phyloP scores from a whole-genome alignment of 2,797 vertebrate genomes.

The Cuculus canorus region DNA sequence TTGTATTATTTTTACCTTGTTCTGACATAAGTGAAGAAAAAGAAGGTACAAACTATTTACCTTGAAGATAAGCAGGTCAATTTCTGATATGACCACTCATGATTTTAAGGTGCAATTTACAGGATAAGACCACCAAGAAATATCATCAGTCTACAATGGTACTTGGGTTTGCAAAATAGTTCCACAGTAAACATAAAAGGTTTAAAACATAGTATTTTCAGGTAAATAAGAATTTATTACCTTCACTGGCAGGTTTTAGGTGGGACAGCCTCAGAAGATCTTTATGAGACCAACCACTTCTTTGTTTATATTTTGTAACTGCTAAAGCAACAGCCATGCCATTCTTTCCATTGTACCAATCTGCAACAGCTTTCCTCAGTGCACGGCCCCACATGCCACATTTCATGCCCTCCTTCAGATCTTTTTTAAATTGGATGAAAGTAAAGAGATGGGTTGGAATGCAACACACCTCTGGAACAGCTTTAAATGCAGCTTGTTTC shows the following conservation, averaged over 20 bases:
- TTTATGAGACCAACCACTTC: constrained; percentile 93
- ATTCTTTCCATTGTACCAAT: constrained; percentile 94
- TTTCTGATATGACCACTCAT: background rate
- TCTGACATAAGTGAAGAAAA: background rate
- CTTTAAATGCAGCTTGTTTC: constrained; percentile 88
- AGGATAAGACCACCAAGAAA: background rate
- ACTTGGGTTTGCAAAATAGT: background rate
- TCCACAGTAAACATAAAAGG: background rate
- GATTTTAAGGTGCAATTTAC: background rate
- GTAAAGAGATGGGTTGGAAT: constrained; percentile 88
- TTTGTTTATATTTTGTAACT: constrained; percentile 91
- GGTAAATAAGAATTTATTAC: constrained; percentile 75
- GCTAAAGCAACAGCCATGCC: constrained; percentile 86
- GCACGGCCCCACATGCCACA: constrained; percentile 97
- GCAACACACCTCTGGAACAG: constrained; percentile 87
- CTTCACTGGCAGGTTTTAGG: constrained; percentile 90
- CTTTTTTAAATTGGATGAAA: constrained; percentile 94
- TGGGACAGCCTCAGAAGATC: constrained; percentile 93
- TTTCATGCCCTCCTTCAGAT: constrained; percentile 89
- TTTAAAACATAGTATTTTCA: constrained; percentile 9
- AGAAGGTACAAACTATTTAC: background rate
- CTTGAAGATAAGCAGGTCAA: background rate
- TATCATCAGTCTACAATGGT: background rate
- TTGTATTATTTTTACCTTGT: background rate
- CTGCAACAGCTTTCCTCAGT: constrained; percentile 89